Evolutionary conservation across 2,113 vertebrate genomes (phyloP).

Genomic region (Phyllostomus discolor): DNA sequence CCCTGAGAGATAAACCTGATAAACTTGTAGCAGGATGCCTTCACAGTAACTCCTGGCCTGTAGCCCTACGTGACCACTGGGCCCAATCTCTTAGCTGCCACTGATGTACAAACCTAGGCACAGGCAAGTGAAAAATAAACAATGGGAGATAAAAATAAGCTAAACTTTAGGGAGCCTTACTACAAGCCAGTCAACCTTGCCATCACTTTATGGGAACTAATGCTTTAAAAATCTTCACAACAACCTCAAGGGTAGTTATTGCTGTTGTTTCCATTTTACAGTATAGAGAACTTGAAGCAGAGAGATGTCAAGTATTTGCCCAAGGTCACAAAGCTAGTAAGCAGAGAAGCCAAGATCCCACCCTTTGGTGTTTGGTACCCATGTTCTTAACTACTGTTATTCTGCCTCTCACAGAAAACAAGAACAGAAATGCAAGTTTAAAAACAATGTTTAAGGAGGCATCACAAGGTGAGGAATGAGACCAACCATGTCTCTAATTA

Average conservation of each 20-base stretch:
- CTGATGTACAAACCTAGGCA: no score
- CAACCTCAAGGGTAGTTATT: background rate
- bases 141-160: background rate
- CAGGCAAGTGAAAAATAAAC: background rate
- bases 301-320: background rate
- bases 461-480: background rate
- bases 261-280: background rate
- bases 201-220: background rate
- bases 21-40: background rate
- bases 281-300: background rate
- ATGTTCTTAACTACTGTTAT: background rate
- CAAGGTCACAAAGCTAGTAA: background rate
- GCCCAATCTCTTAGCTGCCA: background rate
- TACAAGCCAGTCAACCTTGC: background rate
- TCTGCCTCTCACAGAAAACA: background rate
- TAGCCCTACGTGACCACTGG: background rate
- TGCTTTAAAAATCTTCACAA: background rate
- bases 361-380: background rate
- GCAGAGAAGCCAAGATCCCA: background rate
- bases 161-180: background rate
- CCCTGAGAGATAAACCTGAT: background rate
- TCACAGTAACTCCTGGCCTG: background rate
- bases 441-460: background rate
- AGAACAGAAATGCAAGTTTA: background rate
- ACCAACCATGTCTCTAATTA: background rate